phyloP scores from a whole-genome alignment of 2,797 vertebrate species.

The Rhabdophis nuchalis region DNA sequence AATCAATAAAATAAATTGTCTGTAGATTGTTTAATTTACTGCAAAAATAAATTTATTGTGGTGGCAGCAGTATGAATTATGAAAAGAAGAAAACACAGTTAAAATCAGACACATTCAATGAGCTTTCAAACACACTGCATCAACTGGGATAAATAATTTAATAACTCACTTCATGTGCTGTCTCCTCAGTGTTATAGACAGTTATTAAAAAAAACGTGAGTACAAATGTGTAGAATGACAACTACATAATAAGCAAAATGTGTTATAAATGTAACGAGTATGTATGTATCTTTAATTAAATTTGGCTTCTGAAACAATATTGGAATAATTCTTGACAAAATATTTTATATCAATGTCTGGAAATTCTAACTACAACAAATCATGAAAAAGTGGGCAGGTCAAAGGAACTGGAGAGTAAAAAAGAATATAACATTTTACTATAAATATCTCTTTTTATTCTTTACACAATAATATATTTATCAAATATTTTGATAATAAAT shows the following conservation, averaged over 20 bases:
- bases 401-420: slow-evolving; percentile 34
- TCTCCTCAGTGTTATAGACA: slow-evolving; percentile 63
- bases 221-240: slow-evolving; percentile 54
- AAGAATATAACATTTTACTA: slow-evolving; percentile 33
- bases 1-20: slow-evolving; percentile 60
- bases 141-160: slow-evolving; percentile 74
- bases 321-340: slow-evolving; percentile 18
- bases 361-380: slow-evolving; percentile 26
- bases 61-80: slow-evolving; percentile 72
- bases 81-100: slow-evolving; percentile 68
- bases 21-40: slow-evolving; percentile 72
- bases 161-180: slow-evolving; percentile 66
- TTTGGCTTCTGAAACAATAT: neutral
- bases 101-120: slow-evolving; percentile 74
- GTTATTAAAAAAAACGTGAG: slow-evolving; percentile 75
- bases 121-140: slow-evolving; percentile 78
- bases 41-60: slow-evolving; percentile 71
- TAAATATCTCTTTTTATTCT: slow-evolving; percentile 13
- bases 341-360: slow-evolving; percentile 15
- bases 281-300: slow-evolving; percentile 34
- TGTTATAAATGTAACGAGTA: slow-evolving; percentile 17
- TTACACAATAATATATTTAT: slow-evolving; percentile 50
- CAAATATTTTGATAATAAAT: slow-evolving; percentile 34
- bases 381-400: slow-evolving; percentile 18
- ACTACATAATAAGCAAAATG: slow-evolving; percentile 51